Percentiles rank a stretch among this genome's conserved stretches.
These are phyloP conservation scores for Epistrophe eligans DNA, from an alignment of 2,888 invertebrate species.

Conservation along the genomic window DNA sequence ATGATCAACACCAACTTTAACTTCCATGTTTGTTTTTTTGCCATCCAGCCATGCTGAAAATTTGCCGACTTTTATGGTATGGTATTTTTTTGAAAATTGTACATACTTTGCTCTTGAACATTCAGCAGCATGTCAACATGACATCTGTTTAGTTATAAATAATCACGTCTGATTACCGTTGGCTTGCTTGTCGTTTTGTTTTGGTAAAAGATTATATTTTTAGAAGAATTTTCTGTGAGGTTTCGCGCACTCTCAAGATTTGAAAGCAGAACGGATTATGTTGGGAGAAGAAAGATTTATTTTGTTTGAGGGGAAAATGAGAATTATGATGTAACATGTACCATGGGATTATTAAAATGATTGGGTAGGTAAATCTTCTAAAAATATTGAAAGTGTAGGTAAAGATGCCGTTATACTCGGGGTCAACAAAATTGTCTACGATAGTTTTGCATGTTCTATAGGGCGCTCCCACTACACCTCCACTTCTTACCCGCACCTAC, in stretches of 20 bases:
- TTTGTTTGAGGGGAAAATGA: neutral
- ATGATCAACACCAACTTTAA: constrained; percentile 7
- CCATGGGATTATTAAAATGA: neutral
- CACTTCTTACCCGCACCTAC: no score
- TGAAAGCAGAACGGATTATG: neutral
- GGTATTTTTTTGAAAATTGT: neutral
- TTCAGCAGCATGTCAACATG: constrained; percentile 11
- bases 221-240: neutral
- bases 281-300: neutral
- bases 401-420: neutral
- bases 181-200: neutral
- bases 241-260: neutral
- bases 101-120: constrained; percentile 12
- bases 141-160: constrained; percentile 30
- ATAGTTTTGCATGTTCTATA: no score
- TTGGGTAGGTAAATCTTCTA: neutral
- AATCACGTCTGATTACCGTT: neutral
- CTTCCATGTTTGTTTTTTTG: neutral
- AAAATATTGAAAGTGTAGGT: no score
- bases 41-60: constrained; percentile 17
- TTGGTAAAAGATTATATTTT: constrained; percentile 16
- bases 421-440: neutral
- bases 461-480: no score
- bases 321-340: neutral
- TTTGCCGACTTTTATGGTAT: constrained; percentile 25